Conservation (phyloP, 2,888 invertebrate genomes). For the Scaptomyza polygonia region DNA sequence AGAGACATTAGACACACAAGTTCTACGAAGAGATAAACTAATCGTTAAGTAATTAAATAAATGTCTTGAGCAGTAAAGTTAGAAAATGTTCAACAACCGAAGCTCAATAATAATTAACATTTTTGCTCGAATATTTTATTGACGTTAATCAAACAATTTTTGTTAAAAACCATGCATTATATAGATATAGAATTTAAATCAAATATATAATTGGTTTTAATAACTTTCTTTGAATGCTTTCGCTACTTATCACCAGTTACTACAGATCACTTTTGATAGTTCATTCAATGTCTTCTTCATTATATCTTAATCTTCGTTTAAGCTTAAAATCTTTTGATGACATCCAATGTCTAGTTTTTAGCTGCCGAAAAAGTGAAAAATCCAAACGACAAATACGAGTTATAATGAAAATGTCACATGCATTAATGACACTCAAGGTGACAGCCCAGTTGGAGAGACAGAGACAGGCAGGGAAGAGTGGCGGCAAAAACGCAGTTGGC, state of each 20-base stretch:
- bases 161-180: no score
- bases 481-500: conserved; percentile 39
- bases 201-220: no score
- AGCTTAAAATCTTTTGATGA: conserved; percentile 22
- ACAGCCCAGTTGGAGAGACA: conserved; percentile 56
- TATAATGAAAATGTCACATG: conserved; percentile 83
- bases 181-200: no score
- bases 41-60: not conserved
- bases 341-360: conserved; percentile 28
- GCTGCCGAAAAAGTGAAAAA: conserved; percentile 38
- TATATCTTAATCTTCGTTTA: not conserved
- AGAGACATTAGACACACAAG: not conserved
- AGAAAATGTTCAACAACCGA: not conserved
- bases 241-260: no score
- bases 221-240: no score
- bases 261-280: not conserved
- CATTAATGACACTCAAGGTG: conserved; percentile 83
- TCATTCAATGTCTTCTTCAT: not conserved
- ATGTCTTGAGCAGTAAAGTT: not conserved
- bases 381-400: conserved; percentile 43
- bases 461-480: not conserved
- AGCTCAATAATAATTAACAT: not conserved
- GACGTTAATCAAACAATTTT: no score
- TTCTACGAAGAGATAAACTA: not conserved
- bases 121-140: no score